Evolutionary conservation across 1,140 invertebrate species (phyloP), one percentile per base, ranked within the genome.

Genomic region (Scaptodrosophila lebanonensis): DNA sequence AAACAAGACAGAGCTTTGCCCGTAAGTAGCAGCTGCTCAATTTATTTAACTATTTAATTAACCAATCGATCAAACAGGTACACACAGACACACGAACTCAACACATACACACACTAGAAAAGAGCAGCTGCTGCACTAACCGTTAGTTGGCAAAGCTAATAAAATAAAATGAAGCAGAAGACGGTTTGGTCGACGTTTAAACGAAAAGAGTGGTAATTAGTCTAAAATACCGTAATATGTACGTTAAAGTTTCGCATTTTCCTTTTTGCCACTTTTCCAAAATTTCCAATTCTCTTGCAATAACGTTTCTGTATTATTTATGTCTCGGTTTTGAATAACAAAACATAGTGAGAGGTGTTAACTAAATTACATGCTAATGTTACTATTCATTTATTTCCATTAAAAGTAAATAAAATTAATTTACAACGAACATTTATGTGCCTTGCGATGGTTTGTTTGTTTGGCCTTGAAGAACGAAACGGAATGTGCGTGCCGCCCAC

Each of bases 1-100:
- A 68, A 69, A 79, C 75, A 82, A 73, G 73, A 79, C 22, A 25
- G 22, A 4, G 22, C 22, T 25, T 77, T 77, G 72, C 62, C 39
- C 63, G 64, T 42, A 57, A 8, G 39, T 32, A n/a, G n/a, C n/a
- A n/a, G n/a, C n/a, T n/a, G n/a, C n/a, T n/a, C n/a, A n/a, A n/a
- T n/a, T n/a, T n/a, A n/a, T n/a, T n/a, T n/a, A n/a, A n/a, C 3
- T 25, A 25, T 25, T 3, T 3, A 3, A 9, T 13, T 22, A 42
- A n/a, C 17, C 8, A 25, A 25, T 8, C 22, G 8, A 25, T 18
- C 32, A 27, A 38, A 15, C 43, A 62, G 52, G 58, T 44, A 38
- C 27, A 48, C 12, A 36, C 33, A 47, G 17, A 30, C 15, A 54
- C 20, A 13, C n/a, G 15, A 6, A 43, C 15, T 27, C 32, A 40